A percentile compares a stretch with the other conserved stretches of the same genome.
phyloP scores from a whole-genome alignment of 30 jellyfish, hydroid and myxozoan genomes.

The Aurelia coerulea region DNA sequence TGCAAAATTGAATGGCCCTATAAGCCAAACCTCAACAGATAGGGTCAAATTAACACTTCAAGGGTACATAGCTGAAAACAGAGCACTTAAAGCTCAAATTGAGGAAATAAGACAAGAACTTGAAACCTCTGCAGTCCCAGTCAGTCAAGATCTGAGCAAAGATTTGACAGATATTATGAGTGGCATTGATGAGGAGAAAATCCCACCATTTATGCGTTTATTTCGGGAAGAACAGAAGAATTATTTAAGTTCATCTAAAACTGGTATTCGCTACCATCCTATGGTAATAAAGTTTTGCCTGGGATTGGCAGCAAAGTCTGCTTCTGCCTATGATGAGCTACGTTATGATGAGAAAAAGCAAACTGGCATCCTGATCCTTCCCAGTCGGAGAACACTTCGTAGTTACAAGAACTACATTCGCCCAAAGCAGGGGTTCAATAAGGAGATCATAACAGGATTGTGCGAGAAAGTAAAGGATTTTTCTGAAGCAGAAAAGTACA shows the following conservation, averaged over 20 bases:
- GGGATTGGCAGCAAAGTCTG: constrained; percentile 25
- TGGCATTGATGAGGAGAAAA: constrained; percentile 2
- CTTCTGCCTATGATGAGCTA: constrained; percentile 13
- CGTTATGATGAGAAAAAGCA: constrained; percentile 48
- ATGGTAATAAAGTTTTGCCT: constrained; percentile 19
- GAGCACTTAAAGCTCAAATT: constrained; percentile 30
- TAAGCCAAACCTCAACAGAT: not conserved
- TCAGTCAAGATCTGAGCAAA: constrained; percentile 16
- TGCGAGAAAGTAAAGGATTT: constrained; percentile 17
- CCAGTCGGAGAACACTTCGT: constrained; percentile 58
- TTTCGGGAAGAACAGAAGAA: constrained; percentile 66
- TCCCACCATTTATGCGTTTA: constrained; percentile 77
- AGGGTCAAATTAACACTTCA: constrained; percentile 50
- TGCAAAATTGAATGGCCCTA: constrained; percentile 40
- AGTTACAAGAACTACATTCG: constrained; percentile 27
- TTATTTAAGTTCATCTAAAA: constrained; percentile 18
- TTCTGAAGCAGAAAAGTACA: constrained; percentile 25
- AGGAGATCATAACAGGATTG: constrained; percentile 18
- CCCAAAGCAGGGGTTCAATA: constrained; percentile 49
- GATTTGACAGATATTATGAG: constrained; percentile 51
- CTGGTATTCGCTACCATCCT: constrained; percentile 35
- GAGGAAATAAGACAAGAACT: constrained; percentile 39
- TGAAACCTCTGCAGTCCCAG: constrained; percentile 17
- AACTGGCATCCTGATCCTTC: constrained; percentile 55
- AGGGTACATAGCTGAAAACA: constrained; percentile 55